phyloP scores from a whole-genome alignment of 2,113 vertebrate species.

The Probosciger aterrimus region DNA sequence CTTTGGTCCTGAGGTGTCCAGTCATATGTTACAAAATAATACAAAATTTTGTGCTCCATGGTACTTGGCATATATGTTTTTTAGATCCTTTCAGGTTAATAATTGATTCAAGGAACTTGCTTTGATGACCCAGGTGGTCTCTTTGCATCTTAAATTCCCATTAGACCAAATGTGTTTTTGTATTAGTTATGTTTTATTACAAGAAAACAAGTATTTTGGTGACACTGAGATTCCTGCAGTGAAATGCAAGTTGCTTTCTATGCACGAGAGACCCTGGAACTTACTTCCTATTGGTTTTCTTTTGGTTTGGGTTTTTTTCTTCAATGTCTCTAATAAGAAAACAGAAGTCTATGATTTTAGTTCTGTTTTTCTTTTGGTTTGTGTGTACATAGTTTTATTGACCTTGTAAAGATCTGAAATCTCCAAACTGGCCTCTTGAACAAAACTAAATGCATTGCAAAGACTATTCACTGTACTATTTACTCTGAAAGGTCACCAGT shows the following conservation, averaged over 20 bases:
- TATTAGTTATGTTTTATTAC: neutral
- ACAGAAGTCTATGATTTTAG: neutral
- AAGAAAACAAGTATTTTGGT: neutral
- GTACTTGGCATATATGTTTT: neutral
- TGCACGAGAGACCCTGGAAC: neutral
- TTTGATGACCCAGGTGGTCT: neutral
- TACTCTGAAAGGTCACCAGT: neutral
- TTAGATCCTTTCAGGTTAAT: neutral
- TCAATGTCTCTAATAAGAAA: neutral
- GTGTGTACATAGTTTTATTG: neutral
- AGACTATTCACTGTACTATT: neutral
- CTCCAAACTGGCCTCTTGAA: neutral
- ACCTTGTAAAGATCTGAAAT: neutral
- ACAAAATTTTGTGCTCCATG: neutral
- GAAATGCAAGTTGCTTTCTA: neutral
- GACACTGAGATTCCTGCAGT: neutral
- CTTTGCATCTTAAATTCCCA: neutral
- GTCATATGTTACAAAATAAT: neutral
- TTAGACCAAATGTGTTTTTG: neutral
- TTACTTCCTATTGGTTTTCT: neutral
- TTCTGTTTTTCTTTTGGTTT: neutral
- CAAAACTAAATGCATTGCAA: neutral
- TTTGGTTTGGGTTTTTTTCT: accelerated
- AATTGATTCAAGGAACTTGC: neutral
- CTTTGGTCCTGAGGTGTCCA: neutral